A percentile compares a stretch with the other conserved stretches of the same genome.
These are phyloP conservation scores for Neofelis nebulosa DNA, from an alignment of 2,113 vertebrate genomes.

Conservation along the genomic window DNA sequence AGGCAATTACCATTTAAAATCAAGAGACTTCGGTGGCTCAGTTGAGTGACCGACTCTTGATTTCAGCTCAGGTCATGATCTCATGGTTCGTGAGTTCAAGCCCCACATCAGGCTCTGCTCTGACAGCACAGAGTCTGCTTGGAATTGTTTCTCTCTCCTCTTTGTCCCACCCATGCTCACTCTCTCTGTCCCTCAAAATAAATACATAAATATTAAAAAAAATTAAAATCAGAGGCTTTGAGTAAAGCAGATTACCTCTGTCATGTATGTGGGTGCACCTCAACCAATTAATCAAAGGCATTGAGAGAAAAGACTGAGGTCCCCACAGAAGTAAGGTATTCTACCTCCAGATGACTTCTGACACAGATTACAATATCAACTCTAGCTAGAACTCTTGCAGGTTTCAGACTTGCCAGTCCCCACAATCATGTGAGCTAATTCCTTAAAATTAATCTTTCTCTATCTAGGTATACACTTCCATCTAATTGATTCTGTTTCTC, in stretches of 20 bases:
- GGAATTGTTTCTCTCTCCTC: too few relatives aligned
- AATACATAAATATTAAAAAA: too few relatives aligned
- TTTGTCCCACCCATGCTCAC: too few relatives aligned
- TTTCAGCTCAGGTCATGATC: too few relatives aligned
- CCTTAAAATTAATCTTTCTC: background rate
- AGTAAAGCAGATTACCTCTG: background rate
- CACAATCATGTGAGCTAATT: background rate
- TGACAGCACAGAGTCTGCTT: too few relatives aligned
- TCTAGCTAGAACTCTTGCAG: background rate
- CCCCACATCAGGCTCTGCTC: too few relatives aligned
- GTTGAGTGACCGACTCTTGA: too few relatives aligned
- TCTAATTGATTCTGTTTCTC: slow-evolving; percentile 30
- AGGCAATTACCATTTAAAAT: slow-evolving; percentile 40
- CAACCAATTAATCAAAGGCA: background rate
- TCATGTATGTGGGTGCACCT: background rate
- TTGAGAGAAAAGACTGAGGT: background rate
- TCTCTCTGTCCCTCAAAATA: too few relatives aligned
- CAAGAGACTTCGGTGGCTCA: background rate
- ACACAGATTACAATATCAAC: background rate
- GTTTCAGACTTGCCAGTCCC: background rate
- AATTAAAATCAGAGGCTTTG: slow-evolving; percentile 13
- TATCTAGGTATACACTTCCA: background rate
- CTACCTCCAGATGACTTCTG: background rate
- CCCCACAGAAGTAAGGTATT: slow-evolving; percentile 1
- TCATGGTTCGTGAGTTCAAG: too few relatives aligned